Evolutionary conservation across 2,888 invertebrate species (phyloP).

Genomic region (Pseudococcus viburni): DNA sequence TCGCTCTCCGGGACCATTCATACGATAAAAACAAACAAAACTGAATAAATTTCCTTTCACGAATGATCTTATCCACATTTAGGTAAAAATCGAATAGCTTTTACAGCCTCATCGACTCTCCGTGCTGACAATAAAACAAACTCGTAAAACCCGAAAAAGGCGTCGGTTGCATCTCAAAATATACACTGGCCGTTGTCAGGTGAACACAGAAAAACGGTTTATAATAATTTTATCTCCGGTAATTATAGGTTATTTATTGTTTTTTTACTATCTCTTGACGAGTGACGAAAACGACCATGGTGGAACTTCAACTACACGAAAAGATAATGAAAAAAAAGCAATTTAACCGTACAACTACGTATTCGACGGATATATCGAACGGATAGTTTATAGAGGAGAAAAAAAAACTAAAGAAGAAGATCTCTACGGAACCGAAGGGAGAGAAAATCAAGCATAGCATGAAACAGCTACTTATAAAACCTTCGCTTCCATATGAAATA

Average conservation of each 20-base stretch:
- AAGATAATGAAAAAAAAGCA: slow-evolving; percentile 19
- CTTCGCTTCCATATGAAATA: slow-evolving; percentile 21
- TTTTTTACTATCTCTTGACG: slow-evolving; percentile 24
- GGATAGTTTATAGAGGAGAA: background rate
- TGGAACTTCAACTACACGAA: background rate
- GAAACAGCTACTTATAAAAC: slow-evolving; percentile 38
- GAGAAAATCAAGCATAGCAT: slow-evolving; percentile 41
- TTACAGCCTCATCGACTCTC: slow-evolving; percentile 20
- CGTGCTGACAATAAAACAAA: background rate
- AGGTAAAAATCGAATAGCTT: background rate
- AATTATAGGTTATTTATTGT: slow-evolving; percentile 39
- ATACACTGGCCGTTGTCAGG: background rate
- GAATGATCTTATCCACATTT: background rate
- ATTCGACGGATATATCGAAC: slow-evolving; percentile 4
- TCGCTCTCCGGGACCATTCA: background rate
- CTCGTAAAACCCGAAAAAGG: background rate
- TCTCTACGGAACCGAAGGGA: background rate
- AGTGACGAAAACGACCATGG: slow-evolving; percentile 28
- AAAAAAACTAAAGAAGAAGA: background rate
- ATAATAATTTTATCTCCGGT: slow-evolving; percentile 32
- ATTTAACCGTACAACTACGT: background rate
- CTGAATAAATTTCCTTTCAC: slow-evolving; percentile 21
- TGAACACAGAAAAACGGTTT: slow-evolving; percentile 24
- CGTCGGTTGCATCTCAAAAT: background rate
- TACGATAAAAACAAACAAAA: slow-evolving; percentile 1